Percentiles rank a stretch among this genome's conserved stretches.
Conservation (phyloP, 2,797 vertebrate species). For the Phalanger gymnotis region DNA sequence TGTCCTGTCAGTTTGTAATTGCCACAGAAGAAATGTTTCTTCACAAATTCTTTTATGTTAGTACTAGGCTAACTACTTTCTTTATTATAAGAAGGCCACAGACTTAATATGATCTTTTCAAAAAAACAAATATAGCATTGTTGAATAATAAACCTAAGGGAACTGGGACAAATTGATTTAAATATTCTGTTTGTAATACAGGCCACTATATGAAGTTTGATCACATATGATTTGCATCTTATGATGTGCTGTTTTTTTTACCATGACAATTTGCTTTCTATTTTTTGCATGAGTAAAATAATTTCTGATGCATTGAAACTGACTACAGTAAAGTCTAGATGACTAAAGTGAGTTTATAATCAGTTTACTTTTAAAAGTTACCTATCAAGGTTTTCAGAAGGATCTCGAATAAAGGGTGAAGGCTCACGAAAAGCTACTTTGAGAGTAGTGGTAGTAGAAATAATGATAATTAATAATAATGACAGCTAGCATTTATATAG, state of each 20-base stretch:
- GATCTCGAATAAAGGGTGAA: neutral
- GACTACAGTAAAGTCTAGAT: neutral
- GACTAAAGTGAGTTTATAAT: neutral
- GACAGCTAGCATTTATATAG: no score
- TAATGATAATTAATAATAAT: no score
- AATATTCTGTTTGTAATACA: conserved; percentile 5
- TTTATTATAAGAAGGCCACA: neutral
- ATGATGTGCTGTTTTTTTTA: conserved; percentile 2
- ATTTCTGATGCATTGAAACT: conserved; percentile 27
- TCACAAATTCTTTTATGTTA: fast-evolving
- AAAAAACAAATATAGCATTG: neutral
- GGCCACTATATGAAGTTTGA: conserved; percentile 11
- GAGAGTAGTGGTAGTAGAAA: no score
- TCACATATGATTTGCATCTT: neutral
- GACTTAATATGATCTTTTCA: neutral
- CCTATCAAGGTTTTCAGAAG: conserved; percentile 2
- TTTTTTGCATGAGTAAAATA: neutral
- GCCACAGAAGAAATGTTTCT: neutral
- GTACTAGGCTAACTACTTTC: neutral
- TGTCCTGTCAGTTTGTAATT: neutral
- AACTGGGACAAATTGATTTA: neutral
- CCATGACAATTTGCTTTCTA: neutral
- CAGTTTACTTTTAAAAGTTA: neutral
- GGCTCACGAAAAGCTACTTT: neutral
- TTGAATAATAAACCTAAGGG: neutral